phyloP scores from a whole-genome alignment of 2,113 vertebrate genomes.

The Isichthys henryi region DNA sequence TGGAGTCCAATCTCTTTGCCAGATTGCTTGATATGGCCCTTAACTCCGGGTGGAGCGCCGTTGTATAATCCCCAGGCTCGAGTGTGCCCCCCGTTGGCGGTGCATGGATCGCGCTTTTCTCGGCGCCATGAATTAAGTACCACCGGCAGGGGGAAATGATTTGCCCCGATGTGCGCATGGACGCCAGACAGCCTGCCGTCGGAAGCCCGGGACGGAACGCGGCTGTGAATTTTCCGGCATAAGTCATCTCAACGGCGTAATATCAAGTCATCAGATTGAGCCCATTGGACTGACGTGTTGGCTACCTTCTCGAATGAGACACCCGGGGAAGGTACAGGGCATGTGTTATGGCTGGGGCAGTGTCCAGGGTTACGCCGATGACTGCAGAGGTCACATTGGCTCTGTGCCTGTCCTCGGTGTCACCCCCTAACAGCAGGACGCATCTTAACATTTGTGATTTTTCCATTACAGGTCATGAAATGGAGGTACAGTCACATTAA shows the following conservation, averaged over 20 bases:
- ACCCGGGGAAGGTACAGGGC: neutral
- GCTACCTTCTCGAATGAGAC: neutral
- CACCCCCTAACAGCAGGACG: slow-evolving; percentile 41
- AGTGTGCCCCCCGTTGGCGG: neutral
- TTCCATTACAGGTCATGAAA: slow-evolving; percentile 64
- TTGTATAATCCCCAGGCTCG: neutral
- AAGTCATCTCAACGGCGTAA: neutral
- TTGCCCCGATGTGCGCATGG: neutral
- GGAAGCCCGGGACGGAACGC: neutral
- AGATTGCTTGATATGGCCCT: slow-evolving; percentile 4
- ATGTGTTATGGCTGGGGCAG: neutral
- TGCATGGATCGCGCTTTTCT: neutral
- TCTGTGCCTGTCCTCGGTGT: slow-evolving; percentile 38
- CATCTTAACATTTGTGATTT: slow-evolving; percentile 48
- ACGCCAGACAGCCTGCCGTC: neutral
- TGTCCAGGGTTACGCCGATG: neutral
- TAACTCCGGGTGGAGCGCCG: neutral
- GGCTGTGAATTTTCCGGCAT: neutral
- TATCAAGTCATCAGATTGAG: neutral
- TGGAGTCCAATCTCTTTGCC: neutral
- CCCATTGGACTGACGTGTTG: neutral
- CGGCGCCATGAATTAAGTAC: neutral
- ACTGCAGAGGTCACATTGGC: neutral
- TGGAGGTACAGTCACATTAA: slow-evolving; percentile 29
- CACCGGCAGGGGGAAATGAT: neutral